Evolutionary conservation across 2,113 vertebrate species (phyloP).

Genomic region (Burhinus bistriatus): DNA sequence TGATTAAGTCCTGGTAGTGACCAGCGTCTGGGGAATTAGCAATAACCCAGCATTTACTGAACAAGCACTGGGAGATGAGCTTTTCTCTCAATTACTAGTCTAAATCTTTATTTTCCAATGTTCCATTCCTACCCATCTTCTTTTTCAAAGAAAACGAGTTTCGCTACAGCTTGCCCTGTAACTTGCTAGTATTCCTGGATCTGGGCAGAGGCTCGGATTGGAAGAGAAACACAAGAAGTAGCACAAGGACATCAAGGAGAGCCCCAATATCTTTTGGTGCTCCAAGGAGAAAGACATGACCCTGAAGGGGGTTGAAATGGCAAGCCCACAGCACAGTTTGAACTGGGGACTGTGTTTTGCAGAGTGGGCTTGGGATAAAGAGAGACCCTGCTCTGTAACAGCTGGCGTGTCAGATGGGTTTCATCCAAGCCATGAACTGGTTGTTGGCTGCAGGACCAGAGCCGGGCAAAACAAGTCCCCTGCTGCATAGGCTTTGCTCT

Average conservation of each 20-base stretch:
- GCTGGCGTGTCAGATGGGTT: fast-evolving
- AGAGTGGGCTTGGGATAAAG: background rate
- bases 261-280: fast-evolving
- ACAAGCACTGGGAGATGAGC: background rate
- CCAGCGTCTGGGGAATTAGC: constrained; percentile 45
- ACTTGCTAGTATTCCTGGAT: background rate
- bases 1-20: constrained; percentile 62
- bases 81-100: constrained; percentile 39
- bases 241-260: background rate
- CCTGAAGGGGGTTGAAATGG: background rate
- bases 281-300: background rate
- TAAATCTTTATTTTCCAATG: constrained; percentile 28
- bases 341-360: background rate
- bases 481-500: fast-evolving
- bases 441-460: background rate
- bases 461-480: background rate
- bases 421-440: background rate
- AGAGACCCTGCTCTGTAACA: background rate
- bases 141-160: background rate
- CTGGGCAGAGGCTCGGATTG: background rate
- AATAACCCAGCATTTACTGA: constrained; percentile 19
- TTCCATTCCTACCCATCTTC: background rate
- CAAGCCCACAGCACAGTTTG: fast-evolving
- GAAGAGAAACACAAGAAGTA: background rate
- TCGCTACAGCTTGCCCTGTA: background rate